phyloP scores from a whole-genome alignment of 2,888 invertebrate genomes.

The Bellardia pandia region DNA sequence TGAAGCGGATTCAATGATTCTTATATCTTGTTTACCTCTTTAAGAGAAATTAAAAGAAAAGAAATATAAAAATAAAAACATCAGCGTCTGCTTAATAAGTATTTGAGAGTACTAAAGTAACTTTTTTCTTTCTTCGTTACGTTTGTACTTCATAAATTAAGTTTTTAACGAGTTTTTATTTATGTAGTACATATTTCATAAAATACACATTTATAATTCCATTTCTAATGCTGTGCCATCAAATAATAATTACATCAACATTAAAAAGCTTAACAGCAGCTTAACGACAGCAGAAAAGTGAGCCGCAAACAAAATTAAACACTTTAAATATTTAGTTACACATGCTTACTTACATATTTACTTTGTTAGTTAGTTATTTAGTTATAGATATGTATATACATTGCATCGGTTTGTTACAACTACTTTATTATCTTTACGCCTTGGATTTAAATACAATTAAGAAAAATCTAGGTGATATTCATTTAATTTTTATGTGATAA shows the following conservation, averaged over 20 bases:
- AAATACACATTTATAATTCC: conserved; percentile 56
- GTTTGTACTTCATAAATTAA: conserved; percentile 38
- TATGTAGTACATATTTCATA: conserved; percentile 30
- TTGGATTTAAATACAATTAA: not conserved
- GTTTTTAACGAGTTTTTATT: conserved; percentile 52
- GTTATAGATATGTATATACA: not conserved
- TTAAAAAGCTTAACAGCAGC: conserved; percentile 61
- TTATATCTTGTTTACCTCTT: not conserved
- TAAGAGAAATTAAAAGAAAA: not conserved
- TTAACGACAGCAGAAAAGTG: conserved; percentile 28
- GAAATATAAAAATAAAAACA: no score
- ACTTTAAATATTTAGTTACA: not conserved
- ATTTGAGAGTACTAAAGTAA: not conserved
- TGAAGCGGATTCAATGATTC: not conserved
- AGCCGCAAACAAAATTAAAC: conserved; percentile 7
- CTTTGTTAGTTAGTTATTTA: not conserved
- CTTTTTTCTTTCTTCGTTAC: not conserved
- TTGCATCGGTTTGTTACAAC: not conserved
- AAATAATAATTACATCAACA: conserved; percentile 70
- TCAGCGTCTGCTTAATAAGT: not conserved
- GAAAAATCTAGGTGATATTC: not conserved
- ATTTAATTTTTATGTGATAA: no score
- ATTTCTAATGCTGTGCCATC: conserved; percentile 62
- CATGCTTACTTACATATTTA: not conserved
- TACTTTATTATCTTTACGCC: not conserved